Conservation (phyloP, 37 sponge, comb jelly and placozoan species). For the Halichondria panicea region DNA sequence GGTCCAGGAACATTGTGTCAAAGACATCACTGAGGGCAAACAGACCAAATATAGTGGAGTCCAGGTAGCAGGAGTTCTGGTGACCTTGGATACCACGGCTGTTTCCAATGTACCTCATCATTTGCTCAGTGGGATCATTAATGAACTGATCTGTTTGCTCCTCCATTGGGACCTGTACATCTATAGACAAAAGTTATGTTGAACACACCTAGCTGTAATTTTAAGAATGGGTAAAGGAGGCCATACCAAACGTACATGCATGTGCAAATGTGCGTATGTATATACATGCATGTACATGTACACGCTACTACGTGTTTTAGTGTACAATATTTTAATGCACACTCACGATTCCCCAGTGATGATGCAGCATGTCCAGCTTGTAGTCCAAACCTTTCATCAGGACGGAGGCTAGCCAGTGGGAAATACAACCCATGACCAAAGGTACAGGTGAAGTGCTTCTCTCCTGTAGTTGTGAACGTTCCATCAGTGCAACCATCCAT, state of each 20-base stretch:
- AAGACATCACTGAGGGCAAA: conserved; percentile 84
- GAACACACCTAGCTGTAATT: too few relatives aligned
- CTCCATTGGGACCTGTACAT: too few relatives aligned
- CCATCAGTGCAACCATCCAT: conserved; percentile 73
- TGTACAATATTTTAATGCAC: neutral
- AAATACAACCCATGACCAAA: conserved; percentile 50
- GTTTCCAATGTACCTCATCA: conserved; percentile 42
- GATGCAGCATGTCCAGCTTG: neutral
- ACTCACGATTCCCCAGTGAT: conserved; percentile 40
- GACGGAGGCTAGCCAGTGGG: conserved; percentile 24
- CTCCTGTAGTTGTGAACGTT: conserved; percentile 9
- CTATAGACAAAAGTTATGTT: too few relatives aligned
- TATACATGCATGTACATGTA: neutral
- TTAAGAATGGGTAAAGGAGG: neutral
- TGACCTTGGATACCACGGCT: conserved; percentile 91
- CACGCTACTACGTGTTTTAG: too few relatives aligned
- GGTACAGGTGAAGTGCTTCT: conserved; percentile 52
- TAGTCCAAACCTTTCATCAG: conserved; percentile 57
- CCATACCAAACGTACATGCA: too few relatives aligned
- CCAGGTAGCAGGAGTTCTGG: conserved; percentile 98
- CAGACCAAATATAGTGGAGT: conserved; percentile 93
- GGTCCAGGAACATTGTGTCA: conserved; percentile 64
- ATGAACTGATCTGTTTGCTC: conserved; percentile 1
- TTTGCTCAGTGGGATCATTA: neutral
- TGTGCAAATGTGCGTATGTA: too few relatives aligned